Percentiles rank a stretch among this genome's conserved stretches.
Conservation (phyloP, 2,888 invertebrate species). For the Melolontha melolontha region DNA sequence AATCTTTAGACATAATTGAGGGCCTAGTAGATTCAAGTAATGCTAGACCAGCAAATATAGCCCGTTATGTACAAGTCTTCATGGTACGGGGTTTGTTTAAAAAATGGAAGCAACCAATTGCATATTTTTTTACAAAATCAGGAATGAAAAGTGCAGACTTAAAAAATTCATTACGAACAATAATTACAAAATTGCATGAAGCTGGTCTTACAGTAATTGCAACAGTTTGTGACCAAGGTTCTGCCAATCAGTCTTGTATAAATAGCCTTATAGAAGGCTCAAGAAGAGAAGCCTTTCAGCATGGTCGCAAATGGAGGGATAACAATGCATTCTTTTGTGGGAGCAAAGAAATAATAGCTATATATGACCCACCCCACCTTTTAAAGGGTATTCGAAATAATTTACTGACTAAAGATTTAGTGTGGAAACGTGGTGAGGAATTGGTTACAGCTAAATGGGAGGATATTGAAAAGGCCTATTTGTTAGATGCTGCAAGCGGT, state of each 20-base stretch:
- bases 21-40: no score
- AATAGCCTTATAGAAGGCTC: not conserved
- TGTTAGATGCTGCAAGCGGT: not conserved
- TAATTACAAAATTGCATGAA: no score
- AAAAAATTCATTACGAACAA: not conserved
- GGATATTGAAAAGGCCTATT: not conserved
- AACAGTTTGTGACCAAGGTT: constrained; percentile 7
- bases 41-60: not conserved
- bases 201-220: no score
- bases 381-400: constrained; percentile 11
- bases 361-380: constrained; percentile 22
- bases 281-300: not conserved
- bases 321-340: not conserved
- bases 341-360: not conserved
- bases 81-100: not conserved
- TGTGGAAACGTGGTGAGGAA: not conserved
- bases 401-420: not conserved
- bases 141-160: not conserved
- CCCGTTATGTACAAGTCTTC: constrained; percentile 8
- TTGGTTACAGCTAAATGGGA: not conserved
- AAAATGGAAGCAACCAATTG: no score
- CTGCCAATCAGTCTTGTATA: not conserved
- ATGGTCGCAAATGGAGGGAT: not conserved
- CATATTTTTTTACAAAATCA: not conserved
- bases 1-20: no score